A percentile compares a stretch with the other conserved stretches of the same genome.
These are phyloP conservation scores for Platichthys stellatus DNA, from an alignment of 2,113 vertebrate species.

Conservation along the genomic window DNA sequence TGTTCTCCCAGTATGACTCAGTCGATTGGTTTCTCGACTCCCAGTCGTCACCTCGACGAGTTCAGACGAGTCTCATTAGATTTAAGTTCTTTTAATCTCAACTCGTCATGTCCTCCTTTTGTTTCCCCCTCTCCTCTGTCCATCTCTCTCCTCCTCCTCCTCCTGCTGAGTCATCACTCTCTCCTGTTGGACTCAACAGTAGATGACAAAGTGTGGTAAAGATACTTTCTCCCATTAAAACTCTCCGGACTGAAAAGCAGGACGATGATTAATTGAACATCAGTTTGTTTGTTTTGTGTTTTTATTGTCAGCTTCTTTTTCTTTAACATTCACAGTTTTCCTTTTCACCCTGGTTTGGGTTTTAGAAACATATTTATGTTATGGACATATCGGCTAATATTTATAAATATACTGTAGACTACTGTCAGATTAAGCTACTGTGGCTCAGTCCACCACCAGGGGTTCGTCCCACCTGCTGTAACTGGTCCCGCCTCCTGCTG, in stretches of 20 bases:
- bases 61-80: slow-evolving; percentile 41
- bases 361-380: too few relatives aligned
- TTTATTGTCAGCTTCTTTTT: background rate
- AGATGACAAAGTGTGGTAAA: background rate
- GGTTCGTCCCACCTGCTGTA: background rate
- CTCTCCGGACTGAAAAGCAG: background rate
- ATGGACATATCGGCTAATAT: too few relatives aligned
- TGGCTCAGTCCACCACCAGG: too few relatives aligned
- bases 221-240: background rate
- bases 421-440: too few relatives aligned
- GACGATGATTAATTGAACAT: background rate
- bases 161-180: background rate
- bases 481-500: background rate
- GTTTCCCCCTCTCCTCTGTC: slow-evolving; percentile 2
- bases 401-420: too few relatives aligned
- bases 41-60: slow-evolving; percentile 17
- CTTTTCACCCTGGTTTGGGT: too few relatives aligned
- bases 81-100: slow-evolving; percentile 9
- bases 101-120: slow-evolving; percentile 13
- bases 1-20: slow-evolving; percentile 72
- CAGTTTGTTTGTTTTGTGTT: background rate
- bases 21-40: slow-evolving; percentile 48
- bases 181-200: background rate
- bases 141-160: background rate
- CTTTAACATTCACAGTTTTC: too few relatives aligned